Percentiles rank a stretch among this genome's conserved stretches.
Evolutionary conservation across 1,140 invertebrate species (phyloP).

Genomic region (Brachionus plicatilis): DNA sequence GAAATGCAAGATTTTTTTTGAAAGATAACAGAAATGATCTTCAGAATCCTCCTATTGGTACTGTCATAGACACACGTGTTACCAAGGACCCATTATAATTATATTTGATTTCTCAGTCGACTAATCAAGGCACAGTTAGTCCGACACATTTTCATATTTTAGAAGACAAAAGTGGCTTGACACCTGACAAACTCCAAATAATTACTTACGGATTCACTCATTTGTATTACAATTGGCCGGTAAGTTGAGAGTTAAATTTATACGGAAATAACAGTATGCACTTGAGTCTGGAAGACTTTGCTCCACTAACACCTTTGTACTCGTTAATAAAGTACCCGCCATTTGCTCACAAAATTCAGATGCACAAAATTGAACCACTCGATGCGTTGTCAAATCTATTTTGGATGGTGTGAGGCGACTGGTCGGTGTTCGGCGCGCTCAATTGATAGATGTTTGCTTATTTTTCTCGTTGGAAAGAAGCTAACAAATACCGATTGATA

Average conservation of each 20-base stretch:
- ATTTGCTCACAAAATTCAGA: too few relatives aligned
- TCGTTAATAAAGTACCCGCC: too few relatives aligned
- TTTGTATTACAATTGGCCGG: conserved; percentile 77
- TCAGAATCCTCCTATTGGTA: conserved; percentile 75
- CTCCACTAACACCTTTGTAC: too few relatives aligned
- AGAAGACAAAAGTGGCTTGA: conserved; percentile 64
- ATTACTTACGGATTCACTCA: conserved; percentile 75
- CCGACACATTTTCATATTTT: conserved; percentile 74
- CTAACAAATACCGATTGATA: too few relatives aligned
- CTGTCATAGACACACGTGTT: conserved; percentile 72
- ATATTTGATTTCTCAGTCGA: conserved; percentile 70
- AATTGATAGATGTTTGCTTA: too few relatives aligned
- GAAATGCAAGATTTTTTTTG: conserved; percentile 44
- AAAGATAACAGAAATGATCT: conserved; percentile 46
- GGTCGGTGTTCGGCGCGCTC: background rate
- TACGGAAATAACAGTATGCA: too few relatives aligned
- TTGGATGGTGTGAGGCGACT: background rate
- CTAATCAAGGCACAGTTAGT: conserved; percentile 70
- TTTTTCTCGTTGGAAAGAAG: too few relatives aligned
- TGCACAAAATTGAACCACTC: too few relatives aligned
- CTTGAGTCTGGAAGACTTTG: too few relatives aligned
- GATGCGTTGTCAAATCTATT: background rate
- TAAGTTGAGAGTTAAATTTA: conserved; percentile 54
- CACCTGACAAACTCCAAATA: conserved; percentile 68
- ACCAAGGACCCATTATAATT: conserved; percentile 75